Evolutionary conservation across 2,113 vertebrate genomes (phyloP).

Genomic region (Apeltes quadracus): DNA sequence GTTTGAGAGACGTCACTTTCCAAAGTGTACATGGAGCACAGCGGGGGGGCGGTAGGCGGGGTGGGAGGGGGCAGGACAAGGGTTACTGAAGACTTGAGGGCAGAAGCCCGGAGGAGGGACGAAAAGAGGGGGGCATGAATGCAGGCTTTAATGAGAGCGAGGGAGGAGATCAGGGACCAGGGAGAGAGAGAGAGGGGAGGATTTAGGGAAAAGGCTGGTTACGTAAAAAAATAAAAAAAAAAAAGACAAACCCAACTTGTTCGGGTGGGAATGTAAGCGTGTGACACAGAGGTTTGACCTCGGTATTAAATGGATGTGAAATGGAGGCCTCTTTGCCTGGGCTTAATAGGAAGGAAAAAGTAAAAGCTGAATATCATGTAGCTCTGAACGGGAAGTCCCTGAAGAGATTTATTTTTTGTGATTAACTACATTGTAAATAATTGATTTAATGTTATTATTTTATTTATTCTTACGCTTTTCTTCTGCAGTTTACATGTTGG

Average conservation of each 20-base stretch:
- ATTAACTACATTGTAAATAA: too few species aligned
- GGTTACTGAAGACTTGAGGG: conserved; percentile 45
- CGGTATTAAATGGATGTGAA: conserved; percentile 19
- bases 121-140: conserved; percentile 40
- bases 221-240: conserved; percentile 21
- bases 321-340: not conserved
- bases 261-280: conserved; percentile 27
- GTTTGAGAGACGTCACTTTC: conserved; percentile 20
- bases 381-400: not conserved
- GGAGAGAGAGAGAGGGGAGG: conserved; percentile 24
- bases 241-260: conserved; percentile 39
- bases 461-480: too few species aligned
- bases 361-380: not conserved
- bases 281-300: conserved; percentile 21
- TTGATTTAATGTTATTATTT: too few species aligned
- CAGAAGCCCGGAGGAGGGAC: conserved; percentile 39
- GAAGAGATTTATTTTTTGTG: not conserved
- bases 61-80: conserved; percentile 31
- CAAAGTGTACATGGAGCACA: conserved; percentile 41
- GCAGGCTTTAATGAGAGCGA: conserved; percentile 65
- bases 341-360: not conserved
- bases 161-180: conserved; percentile 35
- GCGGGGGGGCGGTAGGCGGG: conserved; percentile 30
- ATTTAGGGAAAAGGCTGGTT: conserved; percentile 63
- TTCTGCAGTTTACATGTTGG: too few species aligned